phyloP scores from a whole-genome alignment of 2,888 invertebrate genomes.

The Netelia fuscicornis region DNA sequence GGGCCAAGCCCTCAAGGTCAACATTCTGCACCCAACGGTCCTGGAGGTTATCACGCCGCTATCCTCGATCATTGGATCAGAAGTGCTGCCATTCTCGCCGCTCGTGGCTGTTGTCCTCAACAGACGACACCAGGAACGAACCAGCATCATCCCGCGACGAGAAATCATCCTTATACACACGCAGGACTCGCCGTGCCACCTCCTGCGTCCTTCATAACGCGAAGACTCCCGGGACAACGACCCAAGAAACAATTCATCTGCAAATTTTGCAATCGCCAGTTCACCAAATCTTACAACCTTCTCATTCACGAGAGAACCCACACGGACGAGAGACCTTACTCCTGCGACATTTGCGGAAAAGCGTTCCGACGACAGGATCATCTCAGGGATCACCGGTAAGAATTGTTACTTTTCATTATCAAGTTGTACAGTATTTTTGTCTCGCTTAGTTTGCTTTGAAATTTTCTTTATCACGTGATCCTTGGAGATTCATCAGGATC shows the following conservation, averaged over 20 bases:
- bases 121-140: constrained; percentile 73
- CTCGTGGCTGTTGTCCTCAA: constrained; percentile 85
- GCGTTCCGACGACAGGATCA: constrained; percentile 99
- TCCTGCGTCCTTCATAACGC: constrained; percentile 87
- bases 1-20: constrained; percentile 65
- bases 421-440: background rate
- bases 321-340: constrained; percentile 98
- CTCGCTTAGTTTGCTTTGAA: background rate
- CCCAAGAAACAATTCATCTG: constrained; percentile 99
- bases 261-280: constrained; percentile 98
- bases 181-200: constrained; percentile 78
- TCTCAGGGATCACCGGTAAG: constrained; percentile 96
- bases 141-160: constrained; percentile 84
- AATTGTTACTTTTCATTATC: constrained; percentile 53
- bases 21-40: constrained; percentile 60
- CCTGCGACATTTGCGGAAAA: constrained; percentile 99
- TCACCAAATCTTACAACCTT: constrained; percentile 98
- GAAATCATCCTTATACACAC: constrained; percentile 73
- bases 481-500: background rate
- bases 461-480: background rate
- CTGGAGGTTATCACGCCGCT: constrained; percentile 76
- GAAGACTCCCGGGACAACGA: constrained; percentile 91
- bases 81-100: constrained; percentile 79
- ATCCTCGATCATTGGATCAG: constrained; percentile 82
- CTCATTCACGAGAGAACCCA: constrained; percentile 99